phyloP scores from a whole-genome alignment of 2,113 vertebrate genomes.

The Noturus placidus region DNA sequence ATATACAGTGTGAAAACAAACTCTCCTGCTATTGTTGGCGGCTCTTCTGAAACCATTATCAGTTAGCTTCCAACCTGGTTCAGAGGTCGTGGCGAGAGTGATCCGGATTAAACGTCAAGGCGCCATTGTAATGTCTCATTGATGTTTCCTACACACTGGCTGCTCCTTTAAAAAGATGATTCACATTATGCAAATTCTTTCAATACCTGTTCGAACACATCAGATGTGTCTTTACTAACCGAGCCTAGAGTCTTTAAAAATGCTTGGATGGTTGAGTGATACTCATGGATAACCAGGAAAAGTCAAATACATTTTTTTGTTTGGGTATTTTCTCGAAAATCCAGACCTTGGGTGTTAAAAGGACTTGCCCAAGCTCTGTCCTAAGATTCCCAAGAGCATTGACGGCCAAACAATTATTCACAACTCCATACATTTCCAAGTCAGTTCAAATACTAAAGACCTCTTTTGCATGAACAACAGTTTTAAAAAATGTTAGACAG shows the following conservation, averaged over 20 bases:
- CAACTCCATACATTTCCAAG: background rate
- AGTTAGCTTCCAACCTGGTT: background rate
- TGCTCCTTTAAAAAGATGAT: background rate
- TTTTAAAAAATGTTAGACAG: background rate
- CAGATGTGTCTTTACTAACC: background rate
- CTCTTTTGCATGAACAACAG: background rate
- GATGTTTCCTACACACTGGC: background rate
- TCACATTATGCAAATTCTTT: background rate
- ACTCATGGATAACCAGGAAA: background rate
- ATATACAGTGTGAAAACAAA: background rate
- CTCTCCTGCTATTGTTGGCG: background rate
- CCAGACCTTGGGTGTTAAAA: background rate
- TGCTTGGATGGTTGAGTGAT: background rate
- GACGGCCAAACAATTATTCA: background rate
- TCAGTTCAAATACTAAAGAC: background rate
- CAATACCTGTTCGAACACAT: background rate
- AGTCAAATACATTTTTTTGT: background rate
- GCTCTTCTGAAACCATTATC: background rate
- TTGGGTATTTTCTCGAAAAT: background rate
- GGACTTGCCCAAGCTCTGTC: background rate
- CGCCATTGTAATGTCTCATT: background rate
- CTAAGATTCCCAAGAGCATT: background rate
- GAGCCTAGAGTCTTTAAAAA: too few relatives aligned
- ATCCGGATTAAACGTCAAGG: background rate
- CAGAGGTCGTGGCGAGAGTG: background rate